Evolutionary conservation across 2,888 invertebrate genomes (phyloP).

Genomic region (Agrilus biguttatus): DNA sequence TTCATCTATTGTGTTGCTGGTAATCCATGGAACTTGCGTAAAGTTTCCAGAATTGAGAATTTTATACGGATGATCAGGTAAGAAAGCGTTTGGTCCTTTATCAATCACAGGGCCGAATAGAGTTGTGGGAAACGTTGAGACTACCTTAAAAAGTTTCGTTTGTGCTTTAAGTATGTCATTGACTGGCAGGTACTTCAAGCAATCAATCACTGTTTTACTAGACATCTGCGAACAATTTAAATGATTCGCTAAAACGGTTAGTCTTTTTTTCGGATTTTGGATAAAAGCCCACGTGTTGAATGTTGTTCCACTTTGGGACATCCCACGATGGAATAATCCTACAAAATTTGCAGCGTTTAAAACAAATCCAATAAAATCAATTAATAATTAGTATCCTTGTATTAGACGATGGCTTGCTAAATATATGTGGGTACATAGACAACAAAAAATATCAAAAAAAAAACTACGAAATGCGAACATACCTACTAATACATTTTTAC

Average conservation of each 20-base stretch:
- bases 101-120: slow-evolving; percentile 56
- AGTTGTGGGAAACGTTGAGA: slow-evolving; percentile 45
- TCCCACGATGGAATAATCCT: slow-evolving; percentile 41
- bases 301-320: slow-evolving; percentile 52
- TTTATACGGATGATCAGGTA: slow-evolving; percentile 43
- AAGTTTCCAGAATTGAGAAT: slow-evolving; percentile 41
- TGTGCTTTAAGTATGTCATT: no score
- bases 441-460: no score
- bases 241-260: slow-evolving; percentile 38
- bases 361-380: no score
- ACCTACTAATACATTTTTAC: no score
- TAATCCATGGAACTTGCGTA: slow-evolving; percentile 48
- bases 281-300: slow-evolving; percentile 38
- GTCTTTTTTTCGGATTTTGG: slow-evolving; percentile 39
- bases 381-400: no score
- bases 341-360: slow-evolving; percentile 1
- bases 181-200: slow-evolving; percentile 29
- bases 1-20: slow-evolving; percentile 49
- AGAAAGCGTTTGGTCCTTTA: slow-evolving; percentile 36
- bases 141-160: slow-evolving; percentile 14
- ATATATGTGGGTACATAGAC: no score
- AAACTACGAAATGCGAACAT: no score
- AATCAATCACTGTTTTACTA: slow-evolving; percentile 40
- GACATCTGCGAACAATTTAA: slow-evolving; percentile 43
- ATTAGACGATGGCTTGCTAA: no score